phyloP scores from a whole-genome alignment of 2,888 invertebrate genomes.

The Drosophila greeni region DNA sequence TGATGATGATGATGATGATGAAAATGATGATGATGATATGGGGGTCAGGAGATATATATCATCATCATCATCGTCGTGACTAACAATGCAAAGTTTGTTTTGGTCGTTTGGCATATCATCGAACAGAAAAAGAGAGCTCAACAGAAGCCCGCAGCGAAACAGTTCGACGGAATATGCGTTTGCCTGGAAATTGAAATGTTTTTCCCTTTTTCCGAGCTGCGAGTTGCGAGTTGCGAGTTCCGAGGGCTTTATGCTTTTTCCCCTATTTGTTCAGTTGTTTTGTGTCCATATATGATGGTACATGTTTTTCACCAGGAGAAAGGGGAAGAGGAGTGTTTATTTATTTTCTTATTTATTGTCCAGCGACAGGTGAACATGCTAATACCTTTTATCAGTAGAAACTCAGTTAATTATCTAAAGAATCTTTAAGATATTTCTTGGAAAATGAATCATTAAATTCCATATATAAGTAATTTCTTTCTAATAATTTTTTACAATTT shows the following conservation, averaged over 20 bases:
- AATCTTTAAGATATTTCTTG: neutral
- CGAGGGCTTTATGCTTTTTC: constrained; percentile 19
- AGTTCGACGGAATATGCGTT: constrained; percentile 13
- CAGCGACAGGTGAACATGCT: neutral
- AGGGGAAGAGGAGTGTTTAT: neutral
- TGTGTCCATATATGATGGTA: constrained; percentile 1
- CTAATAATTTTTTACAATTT: too few relatives aligned
- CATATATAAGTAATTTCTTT: too few relatives aligned
- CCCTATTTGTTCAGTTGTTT: constrained; percentile 34
- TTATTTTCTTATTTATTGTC: constrained; percentile 1
- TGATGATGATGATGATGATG: neutral
- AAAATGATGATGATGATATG: constrained; percentile 9
- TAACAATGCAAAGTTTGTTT: constrained; percentile 64
- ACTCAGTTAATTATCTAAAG: neutral
- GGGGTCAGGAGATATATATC: constrained; percentile 9
- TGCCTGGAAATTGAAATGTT: constrained; percentile 33
- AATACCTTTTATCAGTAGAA: neutral
- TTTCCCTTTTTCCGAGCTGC: constrained; percentile 5
- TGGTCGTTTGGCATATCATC: constrained; percentile 43
- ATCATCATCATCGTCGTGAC: constrained; percentile 47
- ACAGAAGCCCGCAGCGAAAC: constrained; percentile 35
- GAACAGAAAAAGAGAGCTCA: constrained; percentile 20
- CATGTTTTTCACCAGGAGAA: neutral
- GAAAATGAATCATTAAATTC: too few relatives aligned
- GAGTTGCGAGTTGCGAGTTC: neutral